Conservation (phyloP, 2,888 invertebrate species). For the Diaphora mendica region DNA sequence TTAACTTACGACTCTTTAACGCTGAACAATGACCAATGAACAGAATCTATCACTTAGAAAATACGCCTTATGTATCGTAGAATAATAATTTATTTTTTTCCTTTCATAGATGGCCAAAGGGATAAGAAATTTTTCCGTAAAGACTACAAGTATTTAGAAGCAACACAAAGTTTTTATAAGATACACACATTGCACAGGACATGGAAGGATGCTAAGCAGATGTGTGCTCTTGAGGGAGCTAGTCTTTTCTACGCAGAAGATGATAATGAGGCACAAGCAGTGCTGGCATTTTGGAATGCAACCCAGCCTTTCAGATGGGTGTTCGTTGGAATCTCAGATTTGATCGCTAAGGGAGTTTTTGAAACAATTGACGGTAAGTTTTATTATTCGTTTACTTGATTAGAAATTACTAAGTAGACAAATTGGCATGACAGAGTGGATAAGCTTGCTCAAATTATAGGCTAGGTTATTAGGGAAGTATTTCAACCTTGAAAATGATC, state of each 20-base stretch:
- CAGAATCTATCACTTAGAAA: neutral
- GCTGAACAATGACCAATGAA: neutral
- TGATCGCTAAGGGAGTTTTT: conserved; percentile 63
- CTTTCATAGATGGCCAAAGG: conserved; percentile 64
- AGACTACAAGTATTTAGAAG: conserved; percentile 67
- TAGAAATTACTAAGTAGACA: neutral
- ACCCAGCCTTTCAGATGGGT: conserved; percentile 50
- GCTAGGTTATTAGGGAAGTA: neutral
- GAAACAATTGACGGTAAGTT: conserved; percentile 61
- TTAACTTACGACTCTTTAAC: neutral
- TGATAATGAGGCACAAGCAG: conserved; percentile 57
- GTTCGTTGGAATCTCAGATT: conserved; percentile 65
- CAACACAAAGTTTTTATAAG: conserved; percentile 69
- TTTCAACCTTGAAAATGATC: neutral
- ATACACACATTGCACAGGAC: conserved; percentile 64
- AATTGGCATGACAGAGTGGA: neutral
- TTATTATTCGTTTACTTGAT: neutral
- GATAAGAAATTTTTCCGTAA: conserved; percentile 66
- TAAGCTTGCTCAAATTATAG: neutral
- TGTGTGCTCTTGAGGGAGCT: conserved; percentile 69
- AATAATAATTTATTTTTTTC: neutral
- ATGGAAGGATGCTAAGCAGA: conserved; percentile 66
- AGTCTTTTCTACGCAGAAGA: conserved; percentile 68
- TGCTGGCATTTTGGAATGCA: conserved; percentile 55
- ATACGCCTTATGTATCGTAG: neutral